Evolutionary conservation across 2,888 invertebrate genomes (phyloP).

Genomic region (Phyto melanocephala): DNA sequence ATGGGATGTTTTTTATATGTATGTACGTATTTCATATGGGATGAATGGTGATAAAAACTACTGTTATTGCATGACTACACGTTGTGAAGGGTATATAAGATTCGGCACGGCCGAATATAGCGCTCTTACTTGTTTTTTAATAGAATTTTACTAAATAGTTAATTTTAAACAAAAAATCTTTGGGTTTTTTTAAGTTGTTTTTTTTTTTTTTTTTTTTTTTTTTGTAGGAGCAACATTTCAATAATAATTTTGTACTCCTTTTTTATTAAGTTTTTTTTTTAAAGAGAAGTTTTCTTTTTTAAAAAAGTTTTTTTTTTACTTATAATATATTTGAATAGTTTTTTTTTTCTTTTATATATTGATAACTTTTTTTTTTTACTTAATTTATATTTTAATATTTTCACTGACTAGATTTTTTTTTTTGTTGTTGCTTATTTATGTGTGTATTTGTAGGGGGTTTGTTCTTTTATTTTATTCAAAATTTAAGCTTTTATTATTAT

Average conservation of each 20-base stretch:
- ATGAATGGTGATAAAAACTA: no score
- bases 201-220: no score
- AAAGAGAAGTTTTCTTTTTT: neutral
- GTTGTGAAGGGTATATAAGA: no score
- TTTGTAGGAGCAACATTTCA: constrained; percentile 15
- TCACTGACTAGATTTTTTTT: constrained; percentile 63
- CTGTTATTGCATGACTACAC: no score
- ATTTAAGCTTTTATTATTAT: constrained; percentile 42
- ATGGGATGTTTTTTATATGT: no score
- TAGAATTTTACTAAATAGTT: constrained; percentile 61
- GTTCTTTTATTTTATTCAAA: constrained; percentile 19
- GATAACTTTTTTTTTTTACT: constrained; percentile 39
- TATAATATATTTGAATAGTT: constrained; percentile 23
- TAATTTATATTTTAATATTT: constrained; percentile 61
- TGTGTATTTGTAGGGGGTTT: constrained; percentile 30
- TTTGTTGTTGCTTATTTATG: constrained; percentile 60
- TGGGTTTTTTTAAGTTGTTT: constrained; percentile 47
- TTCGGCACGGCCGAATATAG: no score
- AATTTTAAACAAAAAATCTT: constrained; percentile 56
- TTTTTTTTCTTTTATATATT: constrained; percentile 22
- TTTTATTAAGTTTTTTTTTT: constrained; percentile 17
- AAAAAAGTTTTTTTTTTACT: constrained; percentile 31
- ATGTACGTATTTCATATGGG: no score
- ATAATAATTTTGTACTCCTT: constrained; percentile 24
- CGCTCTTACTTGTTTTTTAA: constrained; percentile 14